Conservation (phyloP, 2,888 invertebrate genomes). For the Eupelmus urozonus region DNA sequence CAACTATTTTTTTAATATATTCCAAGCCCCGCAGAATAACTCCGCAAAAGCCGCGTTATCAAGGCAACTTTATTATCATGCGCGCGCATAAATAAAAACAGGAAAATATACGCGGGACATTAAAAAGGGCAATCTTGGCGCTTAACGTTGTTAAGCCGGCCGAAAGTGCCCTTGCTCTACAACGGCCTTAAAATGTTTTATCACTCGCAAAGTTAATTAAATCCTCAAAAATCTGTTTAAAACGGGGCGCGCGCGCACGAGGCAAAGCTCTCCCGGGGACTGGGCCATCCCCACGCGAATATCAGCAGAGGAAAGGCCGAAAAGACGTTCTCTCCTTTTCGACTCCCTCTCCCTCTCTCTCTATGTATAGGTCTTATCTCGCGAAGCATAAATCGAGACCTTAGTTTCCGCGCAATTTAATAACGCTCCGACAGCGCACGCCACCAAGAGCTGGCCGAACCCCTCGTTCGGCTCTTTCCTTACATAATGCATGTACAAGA, state of each 20-base stretch:
- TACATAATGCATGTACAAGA: too few species aligned
- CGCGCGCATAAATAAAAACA: too few species aligned
- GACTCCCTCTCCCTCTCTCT: too few species aligned
- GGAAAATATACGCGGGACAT: too few species aligned
- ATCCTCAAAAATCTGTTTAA: constrained; percentile 34
- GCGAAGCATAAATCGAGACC: constrained; percentile 63
- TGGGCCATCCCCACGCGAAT: not conserved
- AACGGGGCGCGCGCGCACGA: not conserved
- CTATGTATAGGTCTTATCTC: constrained; percentile 52
- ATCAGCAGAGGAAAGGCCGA: constrained; percentile 8
- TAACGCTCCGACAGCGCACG: too few species aligned
- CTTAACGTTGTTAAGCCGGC: not conserved
- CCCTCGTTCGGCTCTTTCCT: too few species aligned
- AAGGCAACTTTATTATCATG: too few species aligned
- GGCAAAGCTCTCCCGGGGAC: not conserved
- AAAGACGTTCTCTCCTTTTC: constrained; percentile 41
- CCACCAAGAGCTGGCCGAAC: too few species aligned
- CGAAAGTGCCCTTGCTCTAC: not conserved
- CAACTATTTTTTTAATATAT: too few species aligned
- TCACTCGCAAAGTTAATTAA: constrained; percentile 34
- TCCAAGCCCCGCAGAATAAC: too few species aligned
- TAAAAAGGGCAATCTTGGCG: not conserved
- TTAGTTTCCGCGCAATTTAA: constrained; percentile 66
- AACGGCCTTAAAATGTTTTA: constrained; percentile 23
- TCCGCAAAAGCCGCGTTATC: too few species aligned